Evolutionary conservation across 2,888 invertebrate genomes (phyloP).

Genomic region (Mechanitis mazaeus): DNA sequence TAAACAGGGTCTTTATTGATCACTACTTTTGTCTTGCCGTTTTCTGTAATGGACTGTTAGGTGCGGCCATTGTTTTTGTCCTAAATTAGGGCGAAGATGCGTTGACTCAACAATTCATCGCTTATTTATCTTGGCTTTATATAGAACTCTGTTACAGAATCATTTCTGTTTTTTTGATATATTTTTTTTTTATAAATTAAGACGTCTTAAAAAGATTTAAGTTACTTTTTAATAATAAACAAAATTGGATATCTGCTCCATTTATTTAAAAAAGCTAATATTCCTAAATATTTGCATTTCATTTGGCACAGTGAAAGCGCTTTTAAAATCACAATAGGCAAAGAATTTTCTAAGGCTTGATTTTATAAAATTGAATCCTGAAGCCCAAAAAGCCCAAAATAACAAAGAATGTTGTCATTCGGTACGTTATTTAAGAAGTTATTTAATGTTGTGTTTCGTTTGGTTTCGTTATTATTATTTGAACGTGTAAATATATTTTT

Average conservation of each 20-base stretch:
- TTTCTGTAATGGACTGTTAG: constrained; percentile 62
- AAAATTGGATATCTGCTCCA: constrained; percentile 31
- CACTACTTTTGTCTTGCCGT: constrained; percentile 66
- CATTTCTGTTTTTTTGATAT: not conserved
- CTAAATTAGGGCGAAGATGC: constrained; percentile 47
- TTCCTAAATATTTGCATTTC: constrained; percentile 40
- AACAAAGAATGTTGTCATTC: constrained; percentile 20
- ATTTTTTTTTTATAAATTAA: too few relatives aligned
- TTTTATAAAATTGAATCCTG: constrained; percentile 16
- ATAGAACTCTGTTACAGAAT: not conserved
- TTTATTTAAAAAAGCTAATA: constrained; percentile 51
- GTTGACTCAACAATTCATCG: constrained; percentile 25
- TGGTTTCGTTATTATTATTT: constrained; percentile 31
- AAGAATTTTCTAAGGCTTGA: constrained; percentile 23
- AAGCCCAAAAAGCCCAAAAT: constrained; percentile 15
- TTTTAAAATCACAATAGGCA: constrained; percentile 21
- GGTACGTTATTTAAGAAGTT: constrained; percentile 22
- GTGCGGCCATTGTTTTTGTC: constrained; percentile 55
- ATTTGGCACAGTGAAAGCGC: constrained; percentile 15
- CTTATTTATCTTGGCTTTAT: not conserved
- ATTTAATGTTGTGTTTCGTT: constrained; percentile 22
- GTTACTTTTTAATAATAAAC: too few relatives aligned
- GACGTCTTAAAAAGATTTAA: not conserved
- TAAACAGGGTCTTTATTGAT: constrained; percentile 55
- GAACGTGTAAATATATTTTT: constrained; percentile 36